Base-by-base conservation (phyloP, 2,888 invertebrate species). In the Drosophila koepferae region DNA sequence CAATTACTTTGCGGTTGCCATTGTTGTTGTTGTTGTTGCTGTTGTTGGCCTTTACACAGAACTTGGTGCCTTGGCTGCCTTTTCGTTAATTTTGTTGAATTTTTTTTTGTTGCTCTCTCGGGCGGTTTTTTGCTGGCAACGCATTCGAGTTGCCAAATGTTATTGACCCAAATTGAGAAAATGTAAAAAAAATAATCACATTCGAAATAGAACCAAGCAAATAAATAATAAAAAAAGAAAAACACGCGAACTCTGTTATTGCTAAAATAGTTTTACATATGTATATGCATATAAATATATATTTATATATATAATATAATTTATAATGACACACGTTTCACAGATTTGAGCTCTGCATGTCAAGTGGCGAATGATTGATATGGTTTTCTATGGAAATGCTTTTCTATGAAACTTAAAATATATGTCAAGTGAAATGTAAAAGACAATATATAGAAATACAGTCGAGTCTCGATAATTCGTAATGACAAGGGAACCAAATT, bases 71-170 rank as follows among this genome's bases (percentile, higher is more conserved):
- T 84, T 79, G 81, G 71, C 77, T 65, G 80, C 75, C 75, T 74
- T 79, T 64, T 60, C 56, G 68, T 71, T n/a, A 28, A 54, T 28
- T 53, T 60, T 12, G 49, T 49, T 49, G 16, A 49, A 36, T 53
- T 59, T 48, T 40, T 53, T 61, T 48, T 63, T 56, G 40, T 28
- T 63, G 63, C 46, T 16, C 16, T 16, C 10, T 55, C 40, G 12
- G n/a, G 48, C 7, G 31, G 43, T 48, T 55, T 44, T 64, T 67
- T 28, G 71, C 70, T 71, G 67, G 65, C 78, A 76, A 69, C 80
- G 80, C 87, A 81, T 72, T 84, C 71, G 75, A 81, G 77, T 78
- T 87, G 86, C 87, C 88, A 87, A 87, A 83, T 87, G 87, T 86
- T 89, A 87, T 87, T 87, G 87, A 87, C 87, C 87, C 81, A 87